phyloP scores from a whole-genome alignment of 2,888 invertebrate species.

The Thera obeliscata region DNA sequence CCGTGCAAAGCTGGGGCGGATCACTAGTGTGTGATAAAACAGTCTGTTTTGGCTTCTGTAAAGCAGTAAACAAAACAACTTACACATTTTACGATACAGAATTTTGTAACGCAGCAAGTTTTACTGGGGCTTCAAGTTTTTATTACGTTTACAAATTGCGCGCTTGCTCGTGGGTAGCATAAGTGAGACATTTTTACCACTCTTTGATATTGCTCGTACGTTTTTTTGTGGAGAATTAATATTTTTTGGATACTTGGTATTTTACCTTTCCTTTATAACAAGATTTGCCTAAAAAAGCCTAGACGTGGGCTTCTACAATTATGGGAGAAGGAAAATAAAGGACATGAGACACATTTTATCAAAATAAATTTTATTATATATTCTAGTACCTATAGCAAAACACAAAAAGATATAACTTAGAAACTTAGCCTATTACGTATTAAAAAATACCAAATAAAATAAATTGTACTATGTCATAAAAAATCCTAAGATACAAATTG shows the following conservation, averaged over 20 bases:
- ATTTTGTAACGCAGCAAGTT: constrained; percentile 52
- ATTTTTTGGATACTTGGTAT: not conserved
- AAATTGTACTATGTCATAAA: not conserved
- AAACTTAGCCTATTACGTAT: not conserved
- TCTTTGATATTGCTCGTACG: constrained; percentile 17
- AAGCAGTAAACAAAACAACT: constrained; percentile 24
- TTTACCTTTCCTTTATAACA: not conserved
- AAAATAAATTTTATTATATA: too few species aligned
- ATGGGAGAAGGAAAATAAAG: too few species aligned
- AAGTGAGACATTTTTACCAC: constrained; percentile 27
- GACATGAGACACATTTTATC: too few species aligned
- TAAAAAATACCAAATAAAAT: not conserved
- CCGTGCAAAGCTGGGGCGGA: too few species aligned
- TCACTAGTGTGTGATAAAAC: not conserved
- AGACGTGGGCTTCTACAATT: too few species aligned
- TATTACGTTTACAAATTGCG: constrained; percentile 43
- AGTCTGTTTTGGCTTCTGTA: constrained; percentile 1
- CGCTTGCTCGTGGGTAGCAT: constrained; percentile 29
- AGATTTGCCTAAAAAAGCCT: not conserved
- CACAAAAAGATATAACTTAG: too few species aligned
- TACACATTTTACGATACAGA: constrained; percentile 46
- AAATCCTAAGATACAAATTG: constrained; percentile 13
- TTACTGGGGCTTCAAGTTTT: constrained; percentile 54
- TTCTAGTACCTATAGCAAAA: too few species aligned
- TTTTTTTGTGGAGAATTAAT: not conserved